These are phyloP conservation scores for Pao palembangensis DNA, from an alignment of 2,113 vertebrate species.

Conservation along the genomic window DNA sequence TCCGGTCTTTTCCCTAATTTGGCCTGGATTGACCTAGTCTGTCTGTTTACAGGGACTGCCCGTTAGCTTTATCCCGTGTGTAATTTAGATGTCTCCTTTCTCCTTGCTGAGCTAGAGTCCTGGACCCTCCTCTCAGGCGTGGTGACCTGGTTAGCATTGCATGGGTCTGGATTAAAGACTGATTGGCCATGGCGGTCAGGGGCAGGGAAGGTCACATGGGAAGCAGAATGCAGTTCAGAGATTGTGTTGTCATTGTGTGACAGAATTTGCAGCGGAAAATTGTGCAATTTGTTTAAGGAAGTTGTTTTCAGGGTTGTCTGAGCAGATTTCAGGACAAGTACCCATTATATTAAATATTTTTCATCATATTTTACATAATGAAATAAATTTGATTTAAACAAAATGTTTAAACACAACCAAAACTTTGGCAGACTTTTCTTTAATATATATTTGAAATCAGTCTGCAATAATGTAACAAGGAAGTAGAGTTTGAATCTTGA, in stretches of 20 bases:
- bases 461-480: slow-evolving; percentile 11
- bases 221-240: slow-evolving; percentile 36
- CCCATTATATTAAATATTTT: no score
- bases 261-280: slow-evolving; percentile 56
- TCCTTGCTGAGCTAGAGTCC: slow-evolving; percentile 41
- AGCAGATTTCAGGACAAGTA: slow-evolving; percentile 4
- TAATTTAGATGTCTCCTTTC: slow-evolving; percentile 77
- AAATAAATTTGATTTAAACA: no score
- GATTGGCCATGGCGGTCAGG: slow-evolving; percentile 65
- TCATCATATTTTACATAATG: no score
- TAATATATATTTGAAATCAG: no score
- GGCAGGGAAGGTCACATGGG: slow-evolving; percentile 58
- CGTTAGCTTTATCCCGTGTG: slow-evolving; percentile 45
- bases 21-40: slow-evolving; percentile 45
- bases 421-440: no score
- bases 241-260: slow-evolving; percentile 51
- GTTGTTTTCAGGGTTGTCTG: slow-evolving; percentile 43
- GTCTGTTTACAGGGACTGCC: slow-evolving; percentile 35
- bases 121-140: slow-evolving; percentile 67
- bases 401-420: no score
- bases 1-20: slow-evolving; percentile 20
- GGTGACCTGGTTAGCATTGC: slow-evolving; percentile 71
- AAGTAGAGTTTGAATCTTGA: slow-evolving; percentile 41
- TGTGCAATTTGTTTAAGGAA: slow-evolving; percentile 64
- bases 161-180: slow-evolving; percentile 75